phyloP scores from a whole-genome alignment of 2,888 invertebrate genomes.

The Coelinius sp. region DNA sequence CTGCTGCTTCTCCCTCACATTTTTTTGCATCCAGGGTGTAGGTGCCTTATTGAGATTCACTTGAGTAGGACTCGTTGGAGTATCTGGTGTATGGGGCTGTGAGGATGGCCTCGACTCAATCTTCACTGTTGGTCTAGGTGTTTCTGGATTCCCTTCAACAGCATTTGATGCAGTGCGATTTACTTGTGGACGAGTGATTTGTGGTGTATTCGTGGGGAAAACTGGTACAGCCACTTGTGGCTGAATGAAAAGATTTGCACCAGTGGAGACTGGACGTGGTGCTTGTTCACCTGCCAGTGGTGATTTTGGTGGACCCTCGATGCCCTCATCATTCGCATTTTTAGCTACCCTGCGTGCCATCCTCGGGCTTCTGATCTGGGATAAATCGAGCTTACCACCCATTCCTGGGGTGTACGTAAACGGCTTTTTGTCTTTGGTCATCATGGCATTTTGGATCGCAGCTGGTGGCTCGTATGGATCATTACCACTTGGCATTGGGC shows the following conservation, averaged over 20 bases:
- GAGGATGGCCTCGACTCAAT: constrained; percentile 57
- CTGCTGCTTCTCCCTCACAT: constrained; percentile 59
- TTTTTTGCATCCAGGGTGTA: constrained; percentile 74
- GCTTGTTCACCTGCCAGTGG: constrained; percentile 71
- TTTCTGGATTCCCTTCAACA: constrained; percentile 50
- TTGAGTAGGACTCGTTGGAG: constrained; percentile 64
- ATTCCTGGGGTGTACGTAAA: constrained; percentile 98
- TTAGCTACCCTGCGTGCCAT: constrained; percentile 85
- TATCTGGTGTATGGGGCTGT: constrained; percentile 58
- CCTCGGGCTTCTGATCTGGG: constrained; percentile 90
- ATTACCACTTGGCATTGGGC: constrained; percentile 52
- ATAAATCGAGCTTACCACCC: constrained; percentile 79
- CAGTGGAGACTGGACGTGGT: constrained; percentile 69
- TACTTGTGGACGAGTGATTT: constrained; percentile 48
- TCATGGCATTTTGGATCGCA: constrained; percentile 93
- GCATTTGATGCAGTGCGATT: constrained; percentile 49
- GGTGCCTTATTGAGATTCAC: constrained; percentile 75
- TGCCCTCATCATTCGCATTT: constrained; percentile 81
- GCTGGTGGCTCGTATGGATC: constrained; percentile 81
- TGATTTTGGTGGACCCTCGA: constrained; percentile 75
- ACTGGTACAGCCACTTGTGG: constrained; percentile 79
- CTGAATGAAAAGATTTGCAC: constrained; percentile 73
- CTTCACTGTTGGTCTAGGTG: constrained; percentile 49
- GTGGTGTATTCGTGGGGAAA: constrained; percentile 72
- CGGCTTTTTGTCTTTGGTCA: constrained; percentile 96